Evolutionary conservation across 2,113 vertebrate genomes (phyloP), one percentile per base, ranked within the genome.

Genomic region (Paramisgurnus dabryanus): DNA sequence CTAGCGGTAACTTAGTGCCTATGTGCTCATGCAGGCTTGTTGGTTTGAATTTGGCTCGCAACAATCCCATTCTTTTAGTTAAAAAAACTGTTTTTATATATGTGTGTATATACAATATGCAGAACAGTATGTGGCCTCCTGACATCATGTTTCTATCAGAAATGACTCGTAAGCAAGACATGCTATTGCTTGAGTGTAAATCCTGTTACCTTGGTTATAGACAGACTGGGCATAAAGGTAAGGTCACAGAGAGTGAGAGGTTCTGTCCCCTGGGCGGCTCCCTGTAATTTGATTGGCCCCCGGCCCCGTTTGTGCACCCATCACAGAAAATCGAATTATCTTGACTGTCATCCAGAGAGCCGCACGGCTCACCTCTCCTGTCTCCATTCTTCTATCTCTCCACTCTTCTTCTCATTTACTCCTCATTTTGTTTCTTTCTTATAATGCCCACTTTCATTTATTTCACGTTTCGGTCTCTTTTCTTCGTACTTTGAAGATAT

Each of bases 321-420:
- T 66, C 60, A 76, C 45, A 53, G 74, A 76, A 76, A 76, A 76
- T 76, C 55, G 61, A 76, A 76, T 76, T 66, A 76, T 76, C 60
- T 5, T 55, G 45, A 76, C 74, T 76, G 74, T 76, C 74, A 53
- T 66, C 72, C 58, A 49, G 58, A 75, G 58, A 75, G 72, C 1
- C 27, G 1, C 34, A 22, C 22, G 53, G 74, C 61, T 76, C 60
- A 65, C 74, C 63, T 66, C 61, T 65, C 74, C 43, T 55, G 43
- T 66, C 61, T 66, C 17, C 47, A 50, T 65, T 22, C 61, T 9
- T 66, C 61, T 6, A 41, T 66, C 34, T 66, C 63, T 65, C 58
- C 27, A 40, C 63, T 66, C 9, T 27, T 50, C 27, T 47, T 66
- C 43, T 53, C 74, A 65, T 76, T 76, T 65, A 55, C 43, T 66